Evolutionary conservation across 2,888 invertebrate genomes (phyloP).

Genomic region (Nomada flava): DNA sequence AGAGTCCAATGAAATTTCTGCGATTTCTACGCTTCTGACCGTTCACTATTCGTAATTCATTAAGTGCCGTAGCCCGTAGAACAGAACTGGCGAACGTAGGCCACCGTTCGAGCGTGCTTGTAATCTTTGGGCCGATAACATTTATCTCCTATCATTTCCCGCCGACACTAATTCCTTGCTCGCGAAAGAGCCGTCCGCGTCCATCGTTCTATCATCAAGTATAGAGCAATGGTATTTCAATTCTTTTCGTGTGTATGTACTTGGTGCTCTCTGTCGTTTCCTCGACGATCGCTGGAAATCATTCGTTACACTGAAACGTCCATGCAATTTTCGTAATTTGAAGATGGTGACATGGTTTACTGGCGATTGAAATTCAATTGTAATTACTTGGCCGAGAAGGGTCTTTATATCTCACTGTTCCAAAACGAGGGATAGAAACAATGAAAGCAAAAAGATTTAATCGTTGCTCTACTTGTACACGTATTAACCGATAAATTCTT

Average conservation of each 20-base stretch:
- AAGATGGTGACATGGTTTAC: too few relatives aligned
- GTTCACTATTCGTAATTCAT: conserved; percentile 58
- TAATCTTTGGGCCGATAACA: conserved; percentile 17
- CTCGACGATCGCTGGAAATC: too few relatives aligned
- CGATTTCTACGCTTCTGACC: conserved; percentile 52
- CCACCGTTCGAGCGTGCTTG: conserved; percentile 4
- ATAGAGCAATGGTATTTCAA: conserved; percentile 27
- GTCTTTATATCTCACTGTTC: too few relatives aligned
- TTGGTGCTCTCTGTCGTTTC: too few relatives aligned
- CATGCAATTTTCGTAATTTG: too few relatives aligned
- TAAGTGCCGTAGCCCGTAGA: conserved; percentile 10
- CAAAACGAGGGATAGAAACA: too few relatives aligned
- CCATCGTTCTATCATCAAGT: neutral
- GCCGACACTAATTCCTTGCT: conserved; percentile 25
- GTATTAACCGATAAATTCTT: too few relatives aligned
- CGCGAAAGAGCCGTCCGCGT: conserved; percentile 19
- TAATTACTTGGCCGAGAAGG: too few relatives aligned
- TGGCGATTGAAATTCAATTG: too few relatives aligned
- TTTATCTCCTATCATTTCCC: conserved; percentile 25
- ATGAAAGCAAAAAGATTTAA: too few relatives aligned
- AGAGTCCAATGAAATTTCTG: conserved; percentile 66
- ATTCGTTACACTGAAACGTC: too few relatives aligned
- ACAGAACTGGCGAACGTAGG: neutral
- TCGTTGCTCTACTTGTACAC: too few relatives aligned
- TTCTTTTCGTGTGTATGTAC: conserved; percentile 34